A percentile compares a stretch with the other conserved stretches of the same genome.
These are phyloP conservation scores for Hucho hucho DNA, from an alignment of 2,113 vertebrate genomes.

Conservation along the genomic window DNA sequence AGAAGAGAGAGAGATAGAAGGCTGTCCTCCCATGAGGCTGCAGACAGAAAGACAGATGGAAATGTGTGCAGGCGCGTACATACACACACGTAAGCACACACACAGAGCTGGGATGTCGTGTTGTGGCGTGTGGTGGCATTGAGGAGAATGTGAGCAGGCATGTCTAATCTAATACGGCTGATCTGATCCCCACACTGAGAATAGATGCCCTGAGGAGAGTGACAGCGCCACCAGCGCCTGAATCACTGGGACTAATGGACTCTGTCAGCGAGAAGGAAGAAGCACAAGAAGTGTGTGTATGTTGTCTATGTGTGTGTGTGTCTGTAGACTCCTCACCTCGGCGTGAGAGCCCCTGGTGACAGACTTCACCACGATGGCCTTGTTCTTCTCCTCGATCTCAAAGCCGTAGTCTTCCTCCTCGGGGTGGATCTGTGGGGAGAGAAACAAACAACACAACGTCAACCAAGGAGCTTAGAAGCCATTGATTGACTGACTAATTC, in stretches of 20 bases:
- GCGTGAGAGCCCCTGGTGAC: constrained; percentile 90
- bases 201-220: constrained; percentile 15
- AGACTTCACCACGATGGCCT: constrained; percentile 89
- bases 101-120: background rate
- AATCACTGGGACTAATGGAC: constrained; percentile 56
- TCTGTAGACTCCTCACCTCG: constrained; percentile 78
- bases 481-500: background rate
- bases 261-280: background rate
- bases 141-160: constrained; percentile 22
- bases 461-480: background rate
- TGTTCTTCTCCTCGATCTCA: constrained; percentile 97
- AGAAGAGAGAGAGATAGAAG: background rate
- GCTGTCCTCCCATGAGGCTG: background rate
- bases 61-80: background rate
- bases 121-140: constrained; percentile 5
- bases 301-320: constrained; percentile 13
- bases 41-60: background rate
- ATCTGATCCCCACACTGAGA: constrained; percentile 35
- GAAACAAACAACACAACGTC: background rate
- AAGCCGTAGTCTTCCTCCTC: constrained; percentile 97
- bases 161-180: constrained; percentile 15
- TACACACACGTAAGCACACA: background rate
- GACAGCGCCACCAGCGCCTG: constrained; percentile 62
- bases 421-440: constrained; percentile 82
- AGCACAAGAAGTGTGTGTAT: background rate